phyloP scores from a whole-genome alignment of 2,888 invertebrate genomes.

The Didymodactylos carnosus region DNA sequence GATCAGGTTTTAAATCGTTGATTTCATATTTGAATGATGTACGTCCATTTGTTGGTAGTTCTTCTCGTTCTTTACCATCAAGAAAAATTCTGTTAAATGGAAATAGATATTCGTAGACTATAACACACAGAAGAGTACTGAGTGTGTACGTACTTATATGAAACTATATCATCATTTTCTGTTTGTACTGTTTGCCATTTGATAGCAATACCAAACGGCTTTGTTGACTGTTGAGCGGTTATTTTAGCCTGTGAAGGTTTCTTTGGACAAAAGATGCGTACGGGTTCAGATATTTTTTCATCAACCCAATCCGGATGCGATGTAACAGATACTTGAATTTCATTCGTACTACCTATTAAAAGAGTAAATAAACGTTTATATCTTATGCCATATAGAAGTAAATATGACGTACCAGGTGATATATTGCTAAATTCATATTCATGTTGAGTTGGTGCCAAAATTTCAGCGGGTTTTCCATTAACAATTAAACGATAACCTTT shows the following conservation, averaged over 20 bases:
- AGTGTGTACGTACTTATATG: too few species aligned
- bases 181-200: background rate
- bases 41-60: background rate
- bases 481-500: background rate
- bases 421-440: background rate
- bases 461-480: background rate
- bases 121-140: too few species aligned
- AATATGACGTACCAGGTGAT: background rate
- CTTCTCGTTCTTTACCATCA: background rate
- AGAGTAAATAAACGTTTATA: too few species aligned
- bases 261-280: background rate
- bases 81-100: too few species aligned
- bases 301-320: background rate
- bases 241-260: background rate
- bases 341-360: background rate
- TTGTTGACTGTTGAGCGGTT: background rate
- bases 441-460: background rate
- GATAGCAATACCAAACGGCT: background rate
- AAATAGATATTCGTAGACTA: too few species aligned
- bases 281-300: background rate
- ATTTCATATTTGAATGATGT: background rate
- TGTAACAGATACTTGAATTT: background rate
- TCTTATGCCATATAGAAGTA: background rate
- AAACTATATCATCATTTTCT: background rate
- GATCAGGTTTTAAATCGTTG: background rate